These are phyloP conservation scores for Gymnobelideus leadbeateri DNA, from an alignment of 2,113 vertebrate genomes.

Conservation along the genomic window DNA sequence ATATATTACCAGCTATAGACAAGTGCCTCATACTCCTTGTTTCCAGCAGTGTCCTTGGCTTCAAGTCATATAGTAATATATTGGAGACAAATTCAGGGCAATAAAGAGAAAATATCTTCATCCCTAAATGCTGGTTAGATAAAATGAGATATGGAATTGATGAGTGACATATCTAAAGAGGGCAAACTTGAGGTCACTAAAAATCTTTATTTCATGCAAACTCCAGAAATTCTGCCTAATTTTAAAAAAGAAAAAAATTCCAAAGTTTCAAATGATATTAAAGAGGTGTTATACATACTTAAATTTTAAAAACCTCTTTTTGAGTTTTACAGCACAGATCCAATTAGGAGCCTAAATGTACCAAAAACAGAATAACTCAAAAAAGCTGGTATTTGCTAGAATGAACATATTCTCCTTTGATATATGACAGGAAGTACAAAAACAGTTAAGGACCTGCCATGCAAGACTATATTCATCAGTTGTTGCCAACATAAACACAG, in stretches of 20 bases:
- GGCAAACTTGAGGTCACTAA: neutral
- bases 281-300: neutral
- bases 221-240: neutral
- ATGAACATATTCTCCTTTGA: neutral
- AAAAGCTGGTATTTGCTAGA: neutral
- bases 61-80: neutral
- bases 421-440: neutral
- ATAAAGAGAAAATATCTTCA: neutral
- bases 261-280: neutral
- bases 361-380: neutral
- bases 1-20: neutral
- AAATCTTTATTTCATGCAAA: neutral
- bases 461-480: neutral
- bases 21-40: neutral
- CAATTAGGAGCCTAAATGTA: neutral
- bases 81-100: neutral
- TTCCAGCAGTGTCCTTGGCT: neutral
- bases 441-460: neutral
- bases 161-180: neutral
- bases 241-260: neutral
- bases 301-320: neutral
- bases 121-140: neutral
- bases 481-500: neutral
- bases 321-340: neutral
- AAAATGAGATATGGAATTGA: neutral